Conservation (phyloP, 1,140 invertebrate genomes). For the Ridgeia piscesae region DNA sequence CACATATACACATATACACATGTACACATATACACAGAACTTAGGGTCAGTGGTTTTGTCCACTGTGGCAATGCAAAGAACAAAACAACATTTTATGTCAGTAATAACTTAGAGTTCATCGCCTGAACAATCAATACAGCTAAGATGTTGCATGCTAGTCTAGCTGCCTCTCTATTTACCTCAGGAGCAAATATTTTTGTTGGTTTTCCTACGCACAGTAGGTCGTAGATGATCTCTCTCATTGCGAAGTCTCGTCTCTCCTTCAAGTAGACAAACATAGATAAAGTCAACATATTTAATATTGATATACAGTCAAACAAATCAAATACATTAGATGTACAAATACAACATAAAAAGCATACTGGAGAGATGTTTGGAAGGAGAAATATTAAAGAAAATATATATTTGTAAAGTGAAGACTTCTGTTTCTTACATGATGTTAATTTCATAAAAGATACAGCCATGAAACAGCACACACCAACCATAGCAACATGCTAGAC, state of each 20-base stretch:
- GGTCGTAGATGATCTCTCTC: conserved; percentile 98
- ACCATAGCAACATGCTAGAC: no score
- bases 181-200: conserved; percentile 95
- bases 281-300: no score
- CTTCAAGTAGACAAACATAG: conserved; percentile 47
- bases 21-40: neutral
- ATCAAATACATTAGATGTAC: no score
- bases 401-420: no score
- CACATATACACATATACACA: neutral
- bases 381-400: no score
- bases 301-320: no score
- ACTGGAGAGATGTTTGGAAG: no score
- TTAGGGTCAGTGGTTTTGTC: neutral
- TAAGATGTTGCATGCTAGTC: neutral
- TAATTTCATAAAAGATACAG: no score
- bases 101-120: neutral
- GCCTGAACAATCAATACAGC: neutral
- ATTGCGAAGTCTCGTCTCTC: conserved; percentile 96
- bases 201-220: conserved; percentile 89
- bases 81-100: neutral
- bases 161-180: conserved; percentile 35
- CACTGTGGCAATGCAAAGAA: neutral
- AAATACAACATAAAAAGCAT: no score
- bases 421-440: no score
- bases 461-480: no score